Base-by-base conservation (phyloP, 2,888 invertebrate genomes). In the Elmis aenea region DNA sequence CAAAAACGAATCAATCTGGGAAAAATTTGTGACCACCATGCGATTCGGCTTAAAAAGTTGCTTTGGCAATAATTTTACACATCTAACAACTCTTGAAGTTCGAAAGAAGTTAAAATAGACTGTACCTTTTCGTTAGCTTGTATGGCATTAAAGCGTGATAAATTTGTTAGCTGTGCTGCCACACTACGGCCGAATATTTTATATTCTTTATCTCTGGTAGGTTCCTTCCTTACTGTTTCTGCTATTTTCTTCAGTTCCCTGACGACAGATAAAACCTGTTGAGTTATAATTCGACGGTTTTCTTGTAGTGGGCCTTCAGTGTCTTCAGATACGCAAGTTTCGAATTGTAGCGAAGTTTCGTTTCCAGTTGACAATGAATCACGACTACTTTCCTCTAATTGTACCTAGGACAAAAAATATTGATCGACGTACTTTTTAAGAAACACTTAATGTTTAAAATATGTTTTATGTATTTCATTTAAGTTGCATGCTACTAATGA, bases 131-230 rank as follows among this genome's bases (percentile, higher is more conserved):
- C 30, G 8, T 30, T 13, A 4, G 27, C 27, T 25, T 25, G 11
- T 32, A 32, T 32, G 2, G 25, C 32, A 16, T 14, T 15, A 3
- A 15, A 25, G 13, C 8, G 5, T 25, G 25, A 25, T 5, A 32
- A 13, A 5, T 13, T 32, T 15, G 16, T 25, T 32, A 32, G 16
- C 16, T 32, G 32, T 14, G 32, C 25, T 25, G 24, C 32, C 3
- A 32, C 18, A 13, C 32, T 15, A 32, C 32, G 25, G 14, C 32
- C 32, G 16, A 25, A 32, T 5, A 32, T 10, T 15, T 4, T 16
- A 12, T 32, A 32, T 25, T 32, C 15, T 6, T 13, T 16, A 14
- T 27, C 27, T n/a, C 5, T 18, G 8, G 8, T 8, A 18, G 18
- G 18, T 25, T 32, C 15, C 4, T 23, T 22, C 5, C 14, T 6